Conservation (phyloP, 2,888 invertebrate species). For the Eudasyphora cyanicolor region DNA sequence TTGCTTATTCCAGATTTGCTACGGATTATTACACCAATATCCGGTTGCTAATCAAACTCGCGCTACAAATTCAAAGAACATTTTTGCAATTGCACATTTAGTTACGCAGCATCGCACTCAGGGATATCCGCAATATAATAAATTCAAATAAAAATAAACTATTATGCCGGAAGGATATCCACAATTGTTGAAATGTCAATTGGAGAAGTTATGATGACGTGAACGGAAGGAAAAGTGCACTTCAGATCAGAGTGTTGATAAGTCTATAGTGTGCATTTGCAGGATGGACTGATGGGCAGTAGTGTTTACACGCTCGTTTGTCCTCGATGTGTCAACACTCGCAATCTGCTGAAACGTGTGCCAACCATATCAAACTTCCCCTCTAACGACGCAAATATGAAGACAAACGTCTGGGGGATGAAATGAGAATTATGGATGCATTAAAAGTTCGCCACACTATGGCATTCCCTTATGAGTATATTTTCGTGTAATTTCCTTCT, state of each 20-base stretch:
- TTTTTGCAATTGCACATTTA: neutral
- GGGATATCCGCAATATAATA: neutral
- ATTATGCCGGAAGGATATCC: slow-evolving; percentile 24
- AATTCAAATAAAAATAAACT: neutral
- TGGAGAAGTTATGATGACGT: slow-evolving; percentile 28
- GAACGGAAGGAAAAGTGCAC: neutral
- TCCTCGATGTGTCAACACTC: slow-evolving; percentile 3
- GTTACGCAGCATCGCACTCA: neutral
- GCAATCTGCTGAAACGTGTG: neutral
- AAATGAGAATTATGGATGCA: neutral
- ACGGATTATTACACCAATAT: neutral
- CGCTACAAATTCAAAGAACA: neutral
- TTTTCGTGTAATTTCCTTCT: neutral
- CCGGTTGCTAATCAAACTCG: neutral
- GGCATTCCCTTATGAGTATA: neutral
- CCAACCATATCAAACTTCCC: neutral
- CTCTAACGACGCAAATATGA: neutral
- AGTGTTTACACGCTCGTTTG: slow-evolving; percentile 5
- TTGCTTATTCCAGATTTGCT: neutral
- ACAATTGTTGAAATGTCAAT: slow-evolving; percentile 35
- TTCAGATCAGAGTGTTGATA: neutral
- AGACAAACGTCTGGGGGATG: neutral
- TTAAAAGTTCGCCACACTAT: neutral
- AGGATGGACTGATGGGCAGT: neutral
- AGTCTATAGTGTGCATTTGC: neutral